Percentiles rank a stretch among this genome's conserved stretches.
These are phyloP conservation scores for Yoshiicerus persimilis DNA, from an alignment of 1,140 invertebrate species.

Conservation along the genomic window DNA sequence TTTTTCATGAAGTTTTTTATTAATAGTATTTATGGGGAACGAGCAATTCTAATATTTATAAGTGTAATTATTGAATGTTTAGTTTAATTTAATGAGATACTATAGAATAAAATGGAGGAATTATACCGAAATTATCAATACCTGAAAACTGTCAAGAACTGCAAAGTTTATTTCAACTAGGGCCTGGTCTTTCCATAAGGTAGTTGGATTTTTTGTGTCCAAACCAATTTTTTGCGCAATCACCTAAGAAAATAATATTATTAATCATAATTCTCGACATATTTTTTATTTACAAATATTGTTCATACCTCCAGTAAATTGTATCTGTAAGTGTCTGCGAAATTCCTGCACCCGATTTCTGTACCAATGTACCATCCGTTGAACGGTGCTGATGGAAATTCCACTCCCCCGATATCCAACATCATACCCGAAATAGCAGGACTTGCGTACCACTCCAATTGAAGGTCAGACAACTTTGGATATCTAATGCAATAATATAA, in stretches of 20 bases:
- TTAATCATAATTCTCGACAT: no score
- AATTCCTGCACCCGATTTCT: constrained; percentile 87
- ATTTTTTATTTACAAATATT: no score
- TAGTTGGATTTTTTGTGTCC: constrained; percentile 78
- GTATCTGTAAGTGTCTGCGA: constrained; percentile 82
- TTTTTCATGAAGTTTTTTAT: no score
- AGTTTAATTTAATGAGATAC: no score
- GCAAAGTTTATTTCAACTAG: constrained; percentile 88
- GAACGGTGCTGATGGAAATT: constrained; percentile 89
- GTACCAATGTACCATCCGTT: constrained; percentile 98
- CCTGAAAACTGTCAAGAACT: constrained; percentile 89
- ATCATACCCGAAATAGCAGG: constrained; percentile 86
- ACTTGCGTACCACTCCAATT: constrained; percentile 84
- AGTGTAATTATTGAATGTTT: no score
- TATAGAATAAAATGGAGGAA: no score
- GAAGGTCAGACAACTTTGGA: constrained; percentile 82
- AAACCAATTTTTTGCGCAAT: constrained; percentile 85
- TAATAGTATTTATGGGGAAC: no score
- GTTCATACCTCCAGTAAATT: constrained; percentile 84
- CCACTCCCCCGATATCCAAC: constrained; percentile 92
- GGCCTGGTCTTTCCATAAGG: constrained; percentile 90
- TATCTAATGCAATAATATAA: no score
- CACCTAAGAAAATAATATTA: constrained; percentile 63
- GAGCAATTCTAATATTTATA: no score
- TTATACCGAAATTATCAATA: no score